phyloP scores from a whole-genome alignment of 2,888 invertebrate genomes.

The Pyrrhia umbra region DNA sequence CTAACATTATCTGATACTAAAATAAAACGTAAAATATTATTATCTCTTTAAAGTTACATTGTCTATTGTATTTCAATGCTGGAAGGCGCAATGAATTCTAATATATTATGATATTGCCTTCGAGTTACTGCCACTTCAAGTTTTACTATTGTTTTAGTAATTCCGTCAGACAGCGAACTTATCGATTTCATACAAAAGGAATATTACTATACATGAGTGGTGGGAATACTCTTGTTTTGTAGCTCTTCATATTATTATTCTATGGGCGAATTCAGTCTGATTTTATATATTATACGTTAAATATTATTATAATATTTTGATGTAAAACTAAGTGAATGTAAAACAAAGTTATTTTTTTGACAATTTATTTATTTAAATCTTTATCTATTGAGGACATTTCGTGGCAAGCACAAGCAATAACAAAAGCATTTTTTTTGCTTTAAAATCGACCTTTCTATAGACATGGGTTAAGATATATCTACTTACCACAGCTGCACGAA shows the following conservation, averaged over 20 bases:
- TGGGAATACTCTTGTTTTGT: neutral
- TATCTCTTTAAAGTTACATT: constrained; percentile 45
- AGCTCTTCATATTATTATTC: neutral
- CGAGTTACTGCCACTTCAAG: constrained; percentile 35
- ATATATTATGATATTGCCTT: constrained; percentile 52
- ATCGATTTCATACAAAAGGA: constrained; percentile 26
- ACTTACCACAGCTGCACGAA: no score
- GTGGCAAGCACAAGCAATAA: no score
- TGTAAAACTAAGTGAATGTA: no score
- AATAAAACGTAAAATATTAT: constrained; percentile 57
- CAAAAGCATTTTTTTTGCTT: no score
- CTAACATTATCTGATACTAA: constrained; percentile 30
- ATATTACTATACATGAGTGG: neutral
- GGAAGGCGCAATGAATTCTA: constrained; percentile 58
- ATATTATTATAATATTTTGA: neutral
- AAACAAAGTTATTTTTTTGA: no score
- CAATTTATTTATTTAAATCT: no score
- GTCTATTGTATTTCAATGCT: constrained; percentile 63
- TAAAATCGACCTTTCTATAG: no score
- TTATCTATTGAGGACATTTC: no score
- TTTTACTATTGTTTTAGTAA: constrained; percentile 40
- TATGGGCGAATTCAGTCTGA: neutral
- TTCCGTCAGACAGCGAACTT: constrained; percentile 37
- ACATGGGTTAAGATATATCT: no score
- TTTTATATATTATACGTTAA: neutral